Conservation (phyloP, 2,888 invertebrate genomes). For the Drosophila monieri region DNA sequence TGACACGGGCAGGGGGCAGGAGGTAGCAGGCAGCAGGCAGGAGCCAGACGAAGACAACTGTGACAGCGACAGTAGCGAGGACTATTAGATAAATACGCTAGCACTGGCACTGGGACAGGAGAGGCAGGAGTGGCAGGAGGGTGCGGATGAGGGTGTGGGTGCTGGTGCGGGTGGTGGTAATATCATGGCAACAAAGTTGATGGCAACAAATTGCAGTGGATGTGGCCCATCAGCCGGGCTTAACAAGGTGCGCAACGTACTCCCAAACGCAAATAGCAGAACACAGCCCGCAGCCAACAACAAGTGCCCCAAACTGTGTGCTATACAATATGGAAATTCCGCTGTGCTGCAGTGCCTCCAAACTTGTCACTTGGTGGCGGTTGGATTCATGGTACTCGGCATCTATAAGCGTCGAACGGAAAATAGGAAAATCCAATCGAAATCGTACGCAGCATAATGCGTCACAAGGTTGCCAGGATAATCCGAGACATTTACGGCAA, state of each 20-base stretch:
- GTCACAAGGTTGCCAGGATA: constrained; percentile 40
- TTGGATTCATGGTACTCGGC: constrained; percentile 14
- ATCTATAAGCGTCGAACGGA: background rate
- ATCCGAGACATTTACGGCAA: constrained; percentile 17
- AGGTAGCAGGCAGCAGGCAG: constrained; percentile 47
- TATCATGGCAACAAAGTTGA: constrained; percentile 47
- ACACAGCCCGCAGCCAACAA: constrained; percentile 25
- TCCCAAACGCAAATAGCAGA: constrained; percentile 13
- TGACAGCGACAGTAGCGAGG: constrained; percentile 67
- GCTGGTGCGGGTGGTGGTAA: constrained; percentile 15
- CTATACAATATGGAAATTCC: constrained; percentile 34
- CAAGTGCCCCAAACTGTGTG: constrained; percentile 41
- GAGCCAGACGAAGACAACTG: constrained; percentile 70
- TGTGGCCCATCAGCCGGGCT: constrained; percentile 38
- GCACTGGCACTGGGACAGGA: constrained; percentile 18
- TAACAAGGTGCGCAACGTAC: constrained; percentile 46
- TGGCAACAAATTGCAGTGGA: constrained; percentile 47
- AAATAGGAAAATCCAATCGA: constrained; percentile 30
- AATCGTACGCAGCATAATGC: constrained; percentile 37
- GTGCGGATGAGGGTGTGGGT: constrained; percentile 1
- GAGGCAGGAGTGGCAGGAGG: background rate
- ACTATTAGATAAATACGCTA: constrained; percentile 75
- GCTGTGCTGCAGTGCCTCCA: constrained; percentile 26
- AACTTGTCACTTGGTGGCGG: constrained; percentile 14
- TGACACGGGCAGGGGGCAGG: constrained; percentile 51